Evolutionary conservation across 2,797 vertebrate species (phyloP), one percentile per base, ranked within the genome.

Genomic region (Sarcoramphus papa): DNA sequence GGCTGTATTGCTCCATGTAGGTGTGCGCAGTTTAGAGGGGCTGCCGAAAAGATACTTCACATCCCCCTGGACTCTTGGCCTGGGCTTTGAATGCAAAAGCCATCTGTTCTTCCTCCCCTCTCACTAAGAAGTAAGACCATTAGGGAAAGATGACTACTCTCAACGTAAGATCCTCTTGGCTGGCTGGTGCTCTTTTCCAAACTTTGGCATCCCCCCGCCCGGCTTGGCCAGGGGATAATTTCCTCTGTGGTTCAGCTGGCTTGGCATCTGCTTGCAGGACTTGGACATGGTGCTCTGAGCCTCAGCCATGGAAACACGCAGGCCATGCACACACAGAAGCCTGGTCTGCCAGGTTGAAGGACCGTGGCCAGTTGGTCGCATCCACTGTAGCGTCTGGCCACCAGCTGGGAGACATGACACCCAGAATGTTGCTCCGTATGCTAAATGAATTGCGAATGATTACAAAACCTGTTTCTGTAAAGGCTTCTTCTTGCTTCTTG

Each of bases 391-490:
- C 17, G 31, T 96, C 96, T 97, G 91, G 92, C 87, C 91, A 97
- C 92, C 96, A 97, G 96, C 92, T 97, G 96, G 89, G 80, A 89
- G 86, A 83, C 59, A 45, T 33, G 91, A 97, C 92, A 93, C 93
- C 83, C 92, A 88, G 81, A 96, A 95, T 95, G 92, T 45, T 78
- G 54, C 95, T 96, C 95, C 82, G 45, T 97, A 97, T 97, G 95
- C 80, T 97, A 95, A 86, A 90, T 88, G 94, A 95, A 96, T 93
- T 96, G 92, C 3, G 21, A 94, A 85, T 93, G 72, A 97, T 95
- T 89, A 84, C 68, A 90, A 95, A 96, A 77, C 78, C 72, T 90
- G 93, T 80, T 96, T 88, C 95, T 83, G 59, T 83, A 96, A 93
- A 92, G 94, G 28, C 50, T 94, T 91, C 90, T 96, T 69, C 79